phyloP scores from a whole-genome alignment of 2,888 invertebrate species.

The Sinotaia quadrata region DNA sequence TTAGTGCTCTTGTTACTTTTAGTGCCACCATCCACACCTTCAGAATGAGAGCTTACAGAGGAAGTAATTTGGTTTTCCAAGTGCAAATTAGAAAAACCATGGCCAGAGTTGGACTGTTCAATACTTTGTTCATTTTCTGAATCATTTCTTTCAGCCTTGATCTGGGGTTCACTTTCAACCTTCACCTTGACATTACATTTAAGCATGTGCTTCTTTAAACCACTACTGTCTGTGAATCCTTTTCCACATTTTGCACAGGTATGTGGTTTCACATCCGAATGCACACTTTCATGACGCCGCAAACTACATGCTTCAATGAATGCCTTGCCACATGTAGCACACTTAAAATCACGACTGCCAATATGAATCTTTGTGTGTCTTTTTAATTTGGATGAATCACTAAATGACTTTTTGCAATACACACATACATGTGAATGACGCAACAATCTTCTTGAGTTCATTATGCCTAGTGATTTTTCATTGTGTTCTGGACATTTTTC shows the following conservation, averaged over 20 bases:
- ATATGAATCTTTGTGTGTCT: constrained; percentile 33
- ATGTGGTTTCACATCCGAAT: constrained; percentile 22
- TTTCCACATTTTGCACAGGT: constrained; percentile 13
- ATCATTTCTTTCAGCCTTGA: background rate
- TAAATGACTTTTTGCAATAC: constrained; percentile 33
- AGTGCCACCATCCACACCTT: background rate
- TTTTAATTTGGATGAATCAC: constrained; percentile 29
- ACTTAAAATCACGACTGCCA: constrained; percentile 25
- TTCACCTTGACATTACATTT: background rate
- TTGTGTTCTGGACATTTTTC: background rate
- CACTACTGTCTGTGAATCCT: constrained; percentile 26
- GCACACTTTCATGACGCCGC: constrained; percentile 18
- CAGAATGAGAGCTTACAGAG: background rate
- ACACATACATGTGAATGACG: constrained; percentile 20
- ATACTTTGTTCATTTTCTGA: background rate
- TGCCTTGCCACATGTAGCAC: constrained; percentile 19
- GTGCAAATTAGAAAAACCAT: background rate
- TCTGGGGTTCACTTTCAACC: background rate
- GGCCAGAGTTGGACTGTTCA: background rate
- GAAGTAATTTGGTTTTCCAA: background rate
- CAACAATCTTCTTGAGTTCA: too few relatives aligned
- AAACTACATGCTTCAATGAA: constrained; percentile 25
- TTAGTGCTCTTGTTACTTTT: background rate
- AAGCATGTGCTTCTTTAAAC: constrained; percentile 16
- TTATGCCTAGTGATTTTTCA: too few relatives aligned